These are phyloP conservation scores for Harpalus rubripes DNA, from an alignment of 2,888 invertebrate species.

Conservation along the genomic window DNA sequence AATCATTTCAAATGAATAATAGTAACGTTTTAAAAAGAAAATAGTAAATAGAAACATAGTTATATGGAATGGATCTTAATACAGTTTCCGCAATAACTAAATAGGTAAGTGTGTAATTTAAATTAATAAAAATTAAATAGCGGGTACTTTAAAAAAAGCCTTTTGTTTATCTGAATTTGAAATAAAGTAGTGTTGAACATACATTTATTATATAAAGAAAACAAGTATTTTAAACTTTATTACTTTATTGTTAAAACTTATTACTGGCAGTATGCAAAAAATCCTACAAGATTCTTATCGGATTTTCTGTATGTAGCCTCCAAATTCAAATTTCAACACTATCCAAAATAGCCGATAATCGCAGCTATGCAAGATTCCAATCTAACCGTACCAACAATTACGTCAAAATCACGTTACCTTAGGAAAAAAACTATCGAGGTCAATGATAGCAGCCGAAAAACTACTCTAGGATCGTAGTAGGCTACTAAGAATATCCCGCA, in stretches of 20 bases:
- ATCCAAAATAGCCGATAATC: slow-evolving; percentile 29
- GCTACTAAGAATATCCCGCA: slow-evolving; percentile 53
- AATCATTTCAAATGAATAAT: no score
- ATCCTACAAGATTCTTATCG: slow-evolving; percentile 8
- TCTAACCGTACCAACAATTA: slow-evolving; percentile 62
- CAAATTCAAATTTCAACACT: slow-evolving; percentile 28
- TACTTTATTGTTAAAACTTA: not conserved
- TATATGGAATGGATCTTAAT: no score
- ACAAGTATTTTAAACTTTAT: not conserved
- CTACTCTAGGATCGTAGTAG: slow-evolving; percentile 49
- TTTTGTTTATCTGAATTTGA: no score
- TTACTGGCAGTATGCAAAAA: not conserved
- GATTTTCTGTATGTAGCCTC: not conserved
- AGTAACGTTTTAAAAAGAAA: no score
- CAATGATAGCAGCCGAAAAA: slow-evolving; percentile 56
- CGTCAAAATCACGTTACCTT: slow-evolving; percentile 58
- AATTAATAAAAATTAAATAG: no score
- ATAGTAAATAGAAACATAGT: no score
- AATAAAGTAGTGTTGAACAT: no score
- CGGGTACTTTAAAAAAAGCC: no score
- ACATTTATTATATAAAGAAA: no score
- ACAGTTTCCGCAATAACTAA: no score
- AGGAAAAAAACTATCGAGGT: slow-evolving; percentile 59
- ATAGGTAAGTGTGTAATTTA: no score
- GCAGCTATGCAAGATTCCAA: slow-evolving; percentile 44